Evolutionary conservation across 2,888 invertebrate genomes (phyloP).

Genomic region (Rhamnusium bicolor): DNA sequence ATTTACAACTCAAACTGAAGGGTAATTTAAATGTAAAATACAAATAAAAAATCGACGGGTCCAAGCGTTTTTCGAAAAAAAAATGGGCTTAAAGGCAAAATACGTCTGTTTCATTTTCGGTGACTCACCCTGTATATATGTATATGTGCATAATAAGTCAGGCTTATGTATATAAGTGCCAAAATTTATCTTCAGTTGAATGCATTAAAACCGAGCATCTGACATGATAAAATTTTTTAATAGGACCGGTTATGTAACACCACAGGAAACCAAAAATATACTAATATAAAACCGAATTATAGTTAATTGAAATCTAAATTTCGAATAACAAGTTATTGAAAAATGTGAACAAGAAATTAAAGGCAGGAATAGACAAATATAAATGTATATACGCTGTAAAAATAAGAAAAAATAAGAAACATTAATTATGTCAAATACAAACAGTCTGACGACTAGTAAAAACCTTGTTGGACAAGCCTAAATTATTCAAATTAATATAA

Average conservation of each 20-base stretch:
- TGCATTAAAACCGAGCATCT: neutral
- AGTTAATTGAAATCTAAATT: neutral
- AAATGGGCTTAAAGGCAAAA: too few species aligned
- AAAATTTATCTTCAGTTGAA: neutral
- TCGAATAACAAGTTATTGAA: constrained; percentile 15
- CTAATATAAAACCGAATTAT: neutral
- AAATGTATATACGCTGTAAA: constrained; percentile 10
- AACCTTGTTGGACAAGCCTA: constrained; percentile 23
- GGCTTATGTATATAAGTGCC: too few species aligned
- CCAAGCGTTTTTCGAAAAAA: neutral
- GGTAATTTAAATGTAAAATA: too few species aligned
- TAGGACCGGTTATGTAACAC: neutral
- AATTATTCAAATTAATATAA: constrained; percentile 24
- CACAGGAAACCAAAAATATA: neutral
- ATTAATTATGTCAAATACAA: constrained; percentile 21
- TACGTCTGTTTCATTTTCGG: neutral
- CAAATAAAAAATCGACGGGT: too few species aligned
- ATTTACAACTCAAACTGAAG: too few species aligned
- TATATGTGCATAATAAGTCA: too few species aligned
- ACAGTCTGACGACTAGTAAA: constrained; percentile 10
- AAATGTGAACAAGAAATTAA: constrained; percentile 24
- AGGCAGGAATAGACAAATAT: neutral
- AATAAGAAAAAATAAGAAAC: constrained; percentile 8
- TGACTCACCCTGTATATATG: neutral
- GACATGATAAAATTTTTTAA: neutral